A percentile compares a stretch with the other conserved stretches of the same genome.
phyloP scores from a whole-genome alignment of 2,113 vertebrate genomes.

The Pimephales promelas region DNA sequence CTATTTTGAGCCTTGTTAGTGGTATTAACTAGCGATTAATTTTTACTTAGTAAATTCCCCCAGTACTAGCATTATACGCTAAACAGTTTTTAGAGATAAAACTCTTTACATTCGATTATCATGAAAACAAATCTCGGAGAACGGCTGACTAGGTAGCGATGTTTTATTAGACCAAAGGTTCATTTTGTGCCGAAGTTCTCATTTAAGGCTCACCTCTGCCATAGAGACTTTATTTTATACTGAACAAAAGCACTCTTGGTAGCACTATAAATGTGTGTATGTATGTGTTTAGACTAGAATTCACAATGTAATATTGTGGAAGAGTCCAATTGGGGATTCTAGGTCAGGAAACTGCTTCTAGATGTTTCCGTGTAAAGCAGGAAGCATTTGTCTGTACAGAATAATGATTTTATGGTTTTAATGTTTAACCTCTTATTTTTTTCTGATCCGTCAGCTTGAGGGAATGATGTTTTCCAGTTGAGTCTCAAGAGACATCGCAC shows the following conservation, averaged over 20 bases:
- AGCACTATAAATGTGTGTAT: background rate
- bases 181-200: no score
- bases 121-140: no score
- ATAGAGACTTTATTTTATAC: background rate
- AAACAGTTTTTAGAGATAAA: no score
- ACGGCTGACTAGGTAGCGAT: no score
- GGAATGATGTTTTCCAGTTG: background rate
- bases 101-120: no score
- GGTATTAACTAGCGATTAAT: no score
- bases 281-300: background rate
- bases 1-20: no score
- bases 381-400: constrained; percentile 10
- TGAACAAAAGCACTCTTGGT: background rate
- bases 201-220: background rate
- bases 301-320: background rate
- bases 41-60: no score
- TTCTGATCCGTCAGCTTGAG: constrained; percentile 20
- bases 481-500: background rate
- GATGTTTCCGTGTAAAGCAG: background rate
- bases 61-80: no score
- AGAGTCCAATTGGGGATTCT: background rate
- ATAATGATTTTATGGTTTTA: constrained; percentile 34
- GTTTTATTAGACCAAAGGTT: no score
- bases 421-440: constrained; percentile 24
- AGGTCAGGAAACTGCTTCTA: background rate